Evolutionary conservation across 2,797 vertebrate genomes (phyloP).

Genomic region (Macropodus opercularis): DNA sequence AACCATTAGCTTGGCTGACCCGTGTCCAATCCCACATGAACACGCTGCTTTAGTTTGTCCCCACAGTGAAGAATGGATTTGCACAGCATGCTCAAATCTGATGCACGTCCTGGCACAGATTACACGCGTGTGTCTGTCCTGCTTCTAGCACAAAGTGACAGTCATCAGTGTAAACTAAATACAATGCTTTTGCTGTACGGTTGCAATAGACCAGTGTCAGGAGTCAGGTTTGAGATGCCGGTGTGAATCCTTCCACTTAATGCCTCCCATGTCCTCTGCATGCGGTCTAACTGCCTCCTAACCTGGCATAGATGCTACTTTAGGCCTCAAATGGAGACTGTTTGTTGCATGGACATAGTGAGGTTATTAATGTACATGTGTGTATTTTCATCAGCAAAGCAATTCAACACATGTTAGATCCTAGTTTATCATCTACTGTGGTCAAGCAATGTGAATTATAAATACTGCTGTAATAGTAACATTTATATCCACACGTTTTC

Average conservation of each 20-base stretch:
- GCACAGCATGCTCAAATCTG: slow-evolving; percentile 58
- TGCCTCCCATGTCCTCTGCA: slow-evolving; percentile 49
- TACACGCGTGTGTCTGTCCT: not conserved
- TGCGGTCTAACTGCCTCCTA: slow-evolving; percentile 40
- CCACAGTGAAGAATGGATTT: slow-evolving; percentile 35
- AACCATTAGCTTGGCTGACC: slow-evolving; percentile 68
- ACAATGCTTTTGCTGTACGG: not conserved
- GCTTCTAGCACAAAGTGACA: not conserved
- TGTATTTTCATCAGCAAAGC: slow-evolving; percentile 20
- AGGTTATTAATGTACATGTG: slow-evolving; percentile 5
- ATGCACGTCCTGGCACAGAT: not conserved
- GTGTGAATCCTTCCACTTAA: slow-evolving; percentile 41
- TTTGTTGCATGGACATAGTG: slow-evolving; percentile 34
- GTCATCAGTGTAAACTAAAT: not conserved
- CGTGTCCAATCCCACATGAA: slow-evolving; percentile 44
- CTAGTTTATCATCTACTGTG: not conserved
- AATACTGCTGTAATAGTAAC: not conserved
- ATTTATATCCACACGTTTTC: not conserved
- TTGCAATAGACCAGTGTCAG: not conserved
- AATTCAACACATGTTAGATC: not conserved
- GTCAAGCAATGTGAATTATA: not conserved
- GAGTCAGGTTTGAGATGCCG: slow-evolving; percentile 58
- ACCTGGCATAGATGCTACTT: slow-evolving; percentile 43
- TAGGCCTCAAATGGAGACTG: slow-evolving; percentile 74
- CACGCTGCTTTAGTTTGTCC: slow-evolving; percentile 52